Percentiles rank a stretch among this genome's conserved stretches.
phyloP scores from a whole-genome alignment of 1,140 invertebrate genomes.

The Hylyphantes graminicola region DNA sequence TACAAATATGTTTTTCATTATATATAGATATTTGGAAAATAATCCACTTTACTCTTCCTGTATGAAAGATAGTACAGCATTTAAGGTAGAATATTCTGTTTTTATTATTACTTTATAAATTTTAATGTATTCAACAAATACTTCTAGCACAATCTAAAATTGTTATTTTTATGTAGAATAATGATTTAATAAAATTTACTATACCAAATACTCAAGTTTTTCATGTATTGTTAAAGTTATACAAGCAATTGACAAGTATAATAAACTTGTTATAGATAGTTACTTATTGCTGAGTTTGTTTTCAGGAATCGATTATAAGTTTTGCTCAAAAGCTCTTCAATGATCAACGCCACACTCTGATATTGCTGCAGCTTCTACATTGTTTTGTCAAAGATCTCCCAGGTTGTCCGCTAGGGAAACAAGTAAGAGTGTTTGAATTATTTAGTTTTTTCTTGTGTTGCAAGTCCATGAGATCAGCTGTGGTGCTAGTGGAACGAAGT shows the following conservation, averaged over 20 bases:
- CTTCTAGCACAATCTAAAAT: neutral
- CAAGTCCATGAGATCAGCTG: no score
- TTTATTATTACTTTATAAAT: neutral
- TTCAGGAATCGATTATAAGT: slow-evolving; percentile 14
- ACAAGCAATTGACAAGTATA: neutral
- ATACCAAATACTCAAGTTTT: neutral
- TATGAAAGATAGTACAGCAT: slow-evolving; percentile 3
- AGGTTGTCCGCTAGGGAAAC: slow-evolving; percentile 39
- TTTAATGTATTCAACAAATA: neutral
- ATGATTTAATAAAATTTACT: no score
- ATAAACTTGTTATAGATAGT: no score
- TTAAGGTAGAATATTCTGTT: slow-evolving; percentile 3
- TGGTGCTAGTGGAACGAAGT: no score
- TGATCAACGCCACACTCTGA: neutral
- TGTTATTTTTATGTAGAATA: no score
- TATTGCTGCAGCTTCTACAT: slow-evolving; percentile 25
- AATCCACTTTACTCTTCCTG: neutral
- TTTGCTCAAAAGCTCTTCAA: slow-evolving; percentile 12
- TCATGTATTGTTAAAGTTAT: neutral
- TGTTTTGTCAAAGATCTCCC: slow-evolving; percentile 42
- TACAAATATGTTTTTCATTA: no score
- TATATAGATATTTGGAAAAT: slow-evolving; percentile 24
- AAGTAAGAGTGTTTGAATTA: neutral
- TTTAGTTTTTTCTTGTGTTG: no score
- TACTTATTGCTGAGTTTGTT: neutral